Evolutionary conservation across 1,140 invertebrate species (phyloP).

Genomic region (Wasmannia auropunctata): DNA sequence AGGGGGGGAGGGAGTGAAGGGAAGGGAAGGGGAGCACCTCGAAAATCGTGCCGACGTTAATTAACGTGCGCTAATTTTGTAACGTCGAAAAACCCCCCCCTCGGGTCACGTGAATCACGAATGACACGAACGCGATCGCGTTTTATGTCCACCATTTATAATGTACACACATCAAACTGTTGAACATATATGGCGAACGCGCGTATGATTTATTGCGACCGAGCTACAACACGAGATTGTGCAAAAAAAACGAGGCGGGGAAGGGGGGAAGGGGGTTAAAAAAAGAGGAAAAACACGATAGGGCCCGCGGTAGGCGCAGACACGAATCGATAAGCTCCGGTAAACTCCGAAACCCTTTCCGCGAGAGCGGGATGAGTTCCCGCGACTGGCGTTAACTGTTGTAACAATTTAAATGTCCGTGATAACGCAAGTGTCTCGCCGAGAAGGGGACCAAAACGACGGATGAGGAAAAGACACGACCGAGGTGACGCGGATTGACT

Average conservation of each 20-base stretch:
- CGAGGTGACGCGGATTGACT: not conserved
- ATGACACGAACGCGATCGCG: constrained; percentile 19
- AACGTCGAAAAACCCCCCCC: constrained; percentile 4
- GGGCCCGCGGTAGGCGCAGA: not conserved
- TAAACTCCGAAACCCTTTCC: not conserved
- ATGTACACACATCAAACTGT: constrained; percentile 54
- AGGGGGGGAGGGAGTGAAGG: no score
- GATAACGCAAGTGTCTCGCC: not conserved
- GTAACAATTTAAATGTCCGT: not conserved
- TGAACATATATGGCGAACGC: constrained; percentile 30
- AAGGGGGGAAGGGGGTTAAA: no score
- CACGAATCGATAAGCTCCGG: constrained; percentile 17
- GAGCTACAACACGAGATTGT: constrained; percentile 45
- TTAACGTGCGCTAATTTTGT: constrained; percentile 49
- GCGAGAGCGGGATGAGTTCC: not conserved
- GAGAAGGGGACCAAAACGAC: not conserved
- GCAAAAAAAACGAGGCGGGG: not conserved
- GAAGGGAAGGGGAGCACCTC: not conserved
- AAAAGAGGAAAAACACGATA: not conserved
- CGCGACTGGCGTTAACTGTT: not conserved
- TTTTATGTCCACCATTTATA: constrained; percentile 40
- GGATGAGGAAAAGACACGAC: not conserved
- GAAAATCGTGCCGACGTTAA: constrained; percentile 43
- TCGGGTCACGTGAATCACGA: constrained; percentile 47
- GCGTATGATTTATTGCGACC: constrained; percentile 48